phyloP scores from a whole-genome alignment of 2,888 invertebrate species.

The Agrochola circellaris region DNA sequence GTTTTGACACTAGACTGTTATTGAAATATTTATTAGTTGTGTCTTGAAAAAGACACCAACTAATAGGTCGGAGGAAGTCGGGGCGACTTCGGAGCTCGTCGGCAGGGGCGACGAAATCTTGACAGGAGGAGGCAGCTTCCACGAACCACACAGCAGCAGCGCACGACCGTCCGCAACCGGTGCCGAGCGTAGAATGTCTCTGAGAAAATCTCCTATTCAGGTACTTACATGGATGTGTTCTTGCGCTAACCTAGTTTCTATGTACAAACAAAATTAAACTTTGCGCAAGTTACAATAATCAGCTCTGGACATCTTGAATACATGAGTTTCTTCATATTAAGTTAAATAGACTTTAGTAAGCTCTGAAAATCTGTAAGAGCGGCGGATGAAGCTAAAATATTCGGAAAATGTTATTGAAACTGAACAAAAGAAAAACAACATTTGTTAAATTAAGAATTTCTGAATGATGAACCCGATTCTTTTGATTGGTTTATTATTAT shows the following conservation, averaged over 20 bases:
- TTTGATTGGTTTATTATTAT: background rate
- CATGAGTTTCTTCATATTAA: background rate
- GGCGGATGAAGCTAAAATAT: background rate
- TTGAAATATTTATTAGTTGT: too few species aligned
- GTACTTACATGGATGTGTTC: background rate
- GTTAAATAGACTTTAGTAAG: background rate
- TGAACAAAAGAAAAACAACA: background rate
- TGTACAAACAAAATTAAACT: slow-evolving; percentile 3
- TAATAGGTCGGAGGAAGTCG: too few species aligned
- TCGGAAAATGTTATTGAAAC: background rate
- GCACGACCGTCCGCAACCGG: too few species aligned
- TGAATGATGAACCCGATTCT: background rate
- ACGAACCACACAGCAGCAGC: too few species aligned
- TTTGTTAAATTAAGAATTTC: background rate
- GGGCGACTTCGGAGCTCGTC: too few species aligned
- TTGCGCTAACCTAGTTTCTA: background rate
- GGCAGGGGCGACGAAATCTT: too few species aligned
- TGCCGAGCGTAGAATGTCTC: too few species aligned
- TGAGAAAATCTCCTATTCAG: background rate
- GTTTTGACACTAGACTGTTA: too few species aligned
- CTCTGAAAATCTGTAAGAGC: background rate
- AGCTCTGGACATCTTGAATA: background rate
- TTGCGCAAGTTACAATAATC: slow-evolving; percentile 5
- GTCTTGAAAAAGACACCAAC: too few species aligned
- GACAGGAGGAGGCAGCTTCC: too few species aligned